Evolutionary conservation across 2,113 vertebrate species (phyloP), one percentile per base, ranked within the genome.

Genomic region (Etheostoma cragini): DNA sequence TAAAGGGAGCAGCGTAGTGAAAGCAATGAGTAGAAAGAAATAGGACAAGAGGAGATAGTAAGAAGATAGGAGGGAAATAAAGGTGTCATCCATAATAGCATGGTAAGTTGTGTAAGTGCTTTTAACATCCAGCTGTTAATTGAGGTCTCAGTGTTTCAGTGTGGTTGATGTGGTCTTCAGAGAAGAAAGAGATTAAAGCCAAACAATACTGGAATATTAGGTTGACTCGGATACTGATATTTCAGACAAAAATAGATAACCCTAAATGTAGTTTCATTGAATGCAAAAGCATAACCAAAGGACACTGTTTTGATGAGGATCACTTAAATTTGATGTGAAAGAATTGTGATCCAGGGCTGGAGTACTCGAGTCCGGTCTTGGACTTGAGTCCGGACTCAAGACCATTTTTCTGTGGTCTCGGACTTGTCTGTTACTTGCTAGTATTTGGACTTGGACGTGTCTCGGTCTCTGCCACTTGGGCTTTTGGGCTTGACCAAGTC

Each of bases 21-120:
- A 22, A 68, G 13, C 26, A 60, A 68, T 63, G n/a, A 19, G 33
- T 33, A 58, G 63, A 24, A 69, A 47, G 47, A 15, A 58, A 58
- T 16, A 56, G n/a, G 33, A 49, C 13, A 57, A 46, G 58, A 74
- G 26, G 22, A 21, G 65, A n/a, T 38, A 33, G 46, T 16, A 53
- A 10, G 3, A 15, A 35, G 17, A 17, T n/a, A 81, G 14, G 30
- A 33, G 16, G 8, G 7, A 17, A 15, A 57, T 58, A 62, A 62
- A 73, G 24, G 14, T 3, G 65, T 26, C 19, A 19, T 19, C 66
- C 12, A 22, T 53, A 11, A 17, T 15, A 63, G 30, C 42, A 19
- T 11, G 4, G 16, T 33, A 8, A 72, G 2, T 13, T 12, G 19
- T 13, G 12, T n/a, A 12, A 57, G 30, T 17, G 46, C 54, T 63